Conservation (phyloP, 2,113 vertebrate genomes). For the Salvelinus fontinalis region DNA sequence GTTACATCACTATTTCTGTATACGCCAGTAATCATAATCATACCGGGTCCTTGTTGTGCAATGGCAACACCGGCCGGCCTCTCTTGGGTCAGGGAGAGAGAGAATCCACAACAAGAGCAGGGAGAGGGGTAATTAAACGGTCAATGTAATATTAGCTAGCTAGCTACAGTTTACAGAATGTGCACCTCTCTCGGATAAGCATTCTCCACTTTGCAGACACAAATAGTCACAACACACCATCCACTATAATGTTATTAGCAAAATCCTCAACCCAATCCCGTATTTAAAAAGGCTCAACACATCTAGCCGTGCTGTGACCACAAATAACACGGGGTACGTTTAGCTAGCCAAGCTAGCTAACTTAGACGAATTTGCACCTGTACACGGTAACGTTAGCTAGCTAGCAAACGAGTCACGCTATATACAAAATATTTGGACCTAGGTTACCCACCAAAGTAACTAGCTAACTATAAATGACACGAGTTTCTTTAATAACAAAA, state of each 20-base stretch:
- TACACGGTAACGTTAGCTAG: neutral
- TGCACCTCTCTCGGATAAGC: slow-evolving; percentile 25
- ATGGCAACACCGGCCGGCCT: neutral
- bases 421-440: neutral
- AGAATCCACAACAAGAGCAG: neutral
- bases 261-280: slow-evolving; percentile 63
- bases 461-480: too few relatives aligned
- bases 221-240: slow-evolving; percentile 19
- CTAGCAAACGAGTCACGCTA: neutral
- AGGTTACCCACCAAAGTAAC: too few relatives aligned
- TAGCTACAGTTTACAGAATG: neutral
- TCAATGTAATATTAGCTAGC: neutral
- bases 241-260: slow-evolving; percentile 64
- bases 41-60: slow-evolving; percentile 3
- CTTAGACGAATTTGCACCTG: neutral
- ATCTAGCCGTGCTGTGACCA: slow-evolving; percentile 20
- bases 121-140: neutral
- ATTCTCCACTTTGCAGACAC: neutral
- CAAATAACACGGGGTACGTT: slow-evolving; percentile 1
- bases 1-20: neutral
- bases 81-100: neutral
- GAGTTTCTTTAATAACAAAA: too few relatives aligned
- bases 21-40: neutral
- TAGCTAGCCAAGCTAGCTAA: neutral
- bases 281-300: slow-evolving; percentile 38